Percentiles rank a stretch among this genome's conserved stretches.
phyloP scores from a whole-genome alignment of 1,140 invertebrate species.

The Caenorhabditis latens region DNA sequence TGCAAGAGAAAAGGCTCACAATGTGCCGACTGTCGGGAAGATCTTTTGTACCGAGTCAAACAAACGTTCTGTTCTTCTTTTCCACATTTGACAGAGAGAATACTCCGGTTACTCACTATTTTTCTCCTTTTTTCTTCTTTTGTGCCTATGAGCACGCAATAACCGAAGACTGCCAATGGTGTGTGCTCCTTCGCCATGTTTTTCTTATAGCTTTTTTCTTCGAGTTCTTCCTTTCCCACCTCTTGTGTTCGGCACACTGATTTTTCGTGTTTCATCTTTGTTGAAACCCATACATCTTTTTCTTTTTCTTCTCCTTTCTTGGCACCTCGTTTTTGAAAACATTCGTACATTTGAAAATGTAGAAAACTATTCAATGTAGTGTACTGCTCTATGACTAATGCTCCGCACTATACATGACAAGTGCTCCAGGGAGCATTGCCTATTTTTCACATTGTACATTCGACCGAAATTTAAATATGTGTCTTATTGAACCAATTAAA shows the following conservation, averaged over 20 bases:
- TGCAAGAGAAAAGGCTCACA: conserved; percentile 43
- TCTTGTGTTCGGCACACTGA: not conserved
- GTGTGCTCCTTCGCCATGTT: conserved; percentile 12
- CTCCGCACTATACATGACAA: not conserved
- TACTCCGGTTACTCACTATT: conserved; percentile 20
- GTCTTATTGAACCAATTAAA: no score
- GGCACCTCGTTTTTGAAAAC: not conserved
- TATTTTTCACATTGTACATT: not conserved
- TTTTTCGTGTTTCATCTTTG: not conserved
- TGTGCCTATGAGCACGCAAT: not conserved
- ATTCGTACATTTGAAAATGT: not conserved
- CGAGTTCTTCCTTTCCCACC: not conserved
- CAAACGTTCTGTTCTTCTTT: conserved; percentile 28
- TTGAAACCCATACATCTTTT: no score
- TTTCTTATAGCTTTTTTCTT: not conserved
- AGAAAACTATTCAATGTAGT: not conserved
- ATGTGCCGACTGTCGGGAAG: conserved; percentile 32
- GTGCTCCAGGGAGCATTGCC: not conserved
- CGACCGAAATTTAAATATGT: no score
- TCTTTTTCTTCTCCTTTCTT: not conserved
- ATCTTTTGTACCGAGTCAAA: conserved; percentile 52
- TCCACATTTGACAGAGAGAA: not conserved
- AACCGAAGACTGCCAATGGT: not conserved
- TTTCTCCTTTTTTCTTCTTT: not conserved
- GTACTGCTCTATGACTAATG: not conserved